phyloP scores from a whole-genome alignment of 2,113 vertebrate species.

The Barnardius zonarius region DNA sequence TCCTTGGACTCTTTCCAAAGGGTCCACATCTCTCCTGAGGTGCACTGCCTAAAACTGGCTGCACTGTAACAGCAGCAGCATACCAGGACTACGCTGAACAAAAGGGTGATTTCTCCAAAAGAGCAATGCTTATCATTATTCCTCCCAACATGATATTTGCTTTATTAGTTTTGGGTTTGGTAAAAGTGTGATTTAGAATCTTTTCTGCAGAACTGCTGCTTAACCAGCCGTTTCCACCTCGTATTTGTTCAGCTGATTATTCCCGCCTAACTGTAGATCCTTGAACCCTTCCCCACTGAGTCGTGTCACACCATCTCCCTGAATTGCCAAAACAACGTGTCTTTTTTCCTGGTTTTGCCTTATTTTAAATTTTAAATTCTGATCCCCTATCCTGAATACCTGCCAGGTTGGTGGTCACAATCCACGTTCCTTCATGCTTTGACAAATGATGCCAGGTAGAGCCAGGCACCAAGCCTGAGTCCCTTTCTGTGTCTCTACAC shows the following conservation, averaged over 20 bases:
- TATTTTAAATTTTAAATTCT: background rate
- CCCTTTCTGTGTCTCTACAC: background rate
- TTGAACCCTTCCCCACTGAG: background rate
- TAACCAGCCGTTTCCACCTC: background rate
- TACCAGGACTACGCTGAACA: background rate
- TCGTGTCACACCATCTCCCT: background rate
- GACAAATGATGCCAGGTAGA: background rate
- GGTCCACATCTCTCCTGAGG: background rate
- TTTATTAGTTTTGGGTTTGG: background rate
- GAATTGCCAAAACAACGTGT: background rate
- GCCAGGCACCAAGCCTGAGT: background rate
- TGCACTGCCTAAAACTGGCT: background rate
- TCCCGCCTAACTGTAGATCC: background rate
- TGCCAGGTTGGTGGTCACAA: background rate
- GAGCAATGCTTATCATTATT: background rate
- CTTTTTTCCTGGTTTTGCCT: accelerated
- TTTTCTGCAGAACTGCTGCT: background rate
- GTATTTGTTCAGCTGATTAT: background rate
- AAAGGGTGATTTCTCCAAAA: background rate
- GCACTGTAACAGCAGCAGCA: background rate
- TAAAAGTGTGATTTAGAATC: background rate
- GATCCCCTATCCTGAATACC: background rate
- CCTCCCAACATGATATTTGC: background rate
- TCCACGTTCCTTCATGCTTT: background rate
- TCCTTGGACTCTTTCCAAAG: background rate